These are phyloP conservation scores for Punctoribates punctum DNA, from an alignment of 2,888 invertebrate species.

Conservation along the genomic window DNA sequence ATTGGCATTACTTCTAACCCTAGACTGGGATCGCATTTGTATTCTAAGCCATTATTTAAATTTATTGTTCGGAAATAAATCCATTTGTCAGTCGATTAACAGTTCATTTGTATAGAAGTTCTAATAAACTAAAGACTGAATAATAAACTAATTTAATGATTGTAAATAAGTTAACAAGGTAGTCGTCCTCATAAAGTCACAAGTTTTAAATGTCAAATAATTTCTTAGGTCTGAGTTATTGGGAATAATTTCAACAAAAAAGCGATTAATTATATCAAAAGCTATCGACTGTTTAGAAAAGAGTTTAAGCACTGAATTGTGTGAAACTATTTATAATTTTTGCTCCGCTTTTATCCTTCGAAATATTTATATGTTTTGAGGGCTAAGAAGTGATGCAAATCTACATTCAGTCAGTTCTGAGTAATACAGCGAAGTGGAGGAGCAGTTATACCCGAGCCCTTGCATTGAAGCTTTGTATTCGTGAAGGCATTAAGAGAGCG, in stretches of 20 bases:
- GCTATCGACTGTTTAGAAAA: background rate
- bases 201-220: too few species aligned
- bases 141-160: too few species aligned
- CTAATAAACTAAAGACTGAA: too few species aligned
- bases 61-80: background rate
- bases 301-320: background rate
- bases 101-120: background rate
- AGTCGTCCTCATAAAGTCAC: too few species aligned
- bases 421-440: constrained; percentile 14
- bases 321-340: background rate
- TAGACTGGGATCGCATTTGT: background rate
- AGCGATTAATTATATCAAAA: background rate
- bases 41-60: background rate
- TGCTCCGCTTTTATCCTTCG: background rate
- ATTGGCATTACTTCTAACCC: background rate
- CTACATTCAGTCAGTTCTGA: constrained; percentile 14
- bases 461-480: constrained; percentile 15
- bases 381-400: background rate
- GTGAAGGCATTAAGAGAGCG: constrained; percentile 12
- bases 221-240: background rate
- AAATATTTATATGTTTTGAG: background rate
- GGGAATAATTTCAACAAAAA: background rate
- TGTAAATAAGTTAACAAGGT: too few species aligned
- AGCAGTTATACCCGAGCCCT: constrained; percentile 27
- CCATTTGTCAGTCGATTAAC: background rate